A percentile compares a stretch with the other conserved stretches of the same genome.
Conservation (phyloP, 2,888 invertebrate species). For the Oxytorus armatus region DNA sequence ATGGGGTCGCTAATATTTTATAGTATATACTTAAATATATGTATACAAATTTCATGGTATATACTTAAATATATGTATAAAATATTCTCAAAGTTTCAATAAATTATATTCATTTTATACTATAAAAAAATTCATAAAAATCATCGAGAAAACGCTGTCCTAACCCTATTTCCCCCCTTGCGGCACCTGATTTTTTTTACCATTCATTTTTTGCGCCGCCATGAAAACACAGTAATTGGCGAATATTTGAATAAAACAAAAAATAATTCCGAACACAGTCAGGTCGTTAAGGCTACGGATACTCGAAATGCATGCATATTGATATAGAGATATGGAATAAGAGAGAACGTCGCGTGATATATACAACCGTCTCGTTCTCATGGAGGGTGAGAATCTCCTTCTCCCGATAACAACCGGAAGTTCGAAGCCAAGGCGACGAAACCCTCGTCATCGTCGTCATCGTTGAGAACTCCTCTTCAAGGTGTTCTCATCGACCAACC, state of each 20-base stretch:
- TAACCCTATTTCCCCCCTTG: too few species aligned
- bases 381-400: slow-evolving; percentile 19
- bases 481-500: slow-evolving; percentile 22
- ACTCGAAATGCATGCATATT: background rate
- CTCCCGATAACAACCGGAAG: slow-evolving; percentile 67
- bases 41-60: too few species aligned
- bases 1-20: too few species aligned
- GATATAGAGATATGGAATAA: background rate
- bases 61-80: too few species aligned
- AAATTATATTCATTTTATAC: too few species aligned
- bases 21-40: too few species aligned
- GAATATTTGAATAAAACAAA: background rate
- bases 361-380: slow-evolving; percentile 15
- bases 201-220: too few species aligned
- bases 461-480: slow-evolving; percentile 4
- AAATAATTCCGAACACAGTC: background rate
- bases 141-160: too few species aligned
- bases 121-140: too few species aligned
- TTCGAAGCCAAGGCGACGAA: slow-evolving; percentile 44
- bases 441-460: slow-evolving; percentile 7
- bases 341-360: background rate
- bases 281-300: background rate
- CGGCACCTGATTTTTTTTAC: too few species aligned
- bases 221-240: too few species aligned
- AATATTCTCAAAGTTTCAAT: too few species aligned